Percentiles rank a stretch among this genome's conserved stretches.
Evolutionary conservation across 2,888 invertebrate genomes (phyloP).

Genomic region (Cheilosia impressa): DNA sequence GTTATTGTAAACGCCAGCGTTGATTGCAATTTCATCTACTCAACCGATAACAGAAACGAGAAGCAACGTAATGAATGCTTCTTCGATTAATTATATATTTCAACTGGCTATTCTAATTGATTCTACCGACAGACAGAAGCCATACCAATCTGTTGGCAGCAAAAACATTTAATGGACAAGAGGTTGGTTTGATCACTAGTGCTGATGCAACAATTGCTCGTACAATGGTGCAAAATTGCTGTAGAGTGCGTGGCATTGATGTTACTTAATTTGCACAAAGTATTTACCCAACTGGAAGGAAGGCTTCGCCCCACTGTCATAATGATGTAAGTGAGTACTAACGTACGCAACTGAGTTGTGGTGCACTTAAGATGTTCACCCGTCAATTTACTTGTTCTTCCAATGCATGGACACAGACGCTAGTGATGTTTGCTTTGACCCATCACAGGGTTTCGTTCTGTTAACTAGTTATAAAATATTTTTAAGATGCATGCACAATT

Average conservation of each 20-base stretch:
- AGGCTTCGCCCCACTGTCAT: not conserved
- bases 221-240: not conserved
- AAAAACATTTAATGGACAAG: not conserved
- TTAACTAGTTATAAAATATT: too few species aligned
- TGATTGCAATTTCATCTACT: slow-evolving; percentile 36
- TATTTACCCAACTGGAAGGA: not conserved
- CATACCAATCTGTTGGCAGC: slow-evolving; percentile 17
- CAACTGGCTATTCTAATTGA: slow-evolving; percentile 43
- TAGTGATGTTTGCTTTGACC: too few species aligned
- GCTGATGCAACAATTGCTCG: not conserved
- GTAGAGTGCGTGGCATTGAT: slow-evolving; percentile 11
- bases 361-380: not conserved
- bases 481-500: too few species aligned
- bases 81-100: slow-evolving; percentile 47
- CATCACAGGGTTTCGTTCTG: too few species aligned
- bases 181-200: not conserved
- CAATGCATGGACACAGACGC: not conserved
- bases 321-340: not conserved
- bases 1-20: slow-evolving; percentile 11
- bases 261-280: not conserved
- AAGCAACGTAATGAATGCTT: slow-evolving; percentile 14
- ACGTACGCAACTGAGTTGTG: not conserved
- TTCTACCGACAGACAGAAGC: slow-evolving; percentile 28
- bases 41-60: slow-evolving; percentile 11
- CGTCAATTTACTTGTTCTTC: not conserved